Percentiles rank a stretch among this genome's conserved stretches.
Evolutionary conservation across 2,888 invertebrate species (phyloP).

Genomic region (Trachelus iudaicus): DNA sequence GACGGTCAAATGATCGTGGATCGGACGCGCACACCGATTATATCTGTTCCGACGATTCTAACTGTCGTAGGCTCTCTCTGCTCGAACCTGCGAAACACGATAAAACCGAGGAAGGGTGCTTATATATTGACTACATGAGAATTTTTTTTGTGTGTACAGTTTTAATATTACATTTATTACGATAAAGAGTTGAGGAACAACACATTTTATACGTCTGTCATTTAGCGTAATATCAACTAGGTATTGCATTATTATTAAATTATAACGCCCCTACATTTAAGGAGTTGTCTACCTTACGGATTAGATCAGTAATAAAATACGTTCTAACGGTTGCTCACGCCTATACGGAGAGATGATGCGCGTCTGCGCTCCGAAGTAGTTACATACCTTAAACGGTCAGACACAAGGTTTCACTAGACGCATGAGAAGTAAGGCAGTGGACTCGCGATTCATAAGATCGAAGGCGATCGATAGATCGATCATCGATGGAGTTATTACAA

Average conservation of each 20-base stretch:
- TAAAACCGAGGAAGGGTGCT: constrained; percentile 15
- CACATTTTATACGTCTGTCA: constrained; percentile 28
- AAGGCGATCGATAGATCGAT: not conserved
- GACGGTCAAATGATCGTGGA: constrained; percentile 57
- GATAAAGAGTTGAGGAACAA: constrained; percentile 13
- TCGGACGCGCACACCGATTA: not conserved
- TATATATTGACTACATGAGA: constrained; percentile 22
- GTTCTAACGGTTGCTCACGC: not conserved
- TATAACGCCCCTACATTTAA: constrained; percentile 9
- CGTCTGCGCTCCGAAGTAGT: not conserved
- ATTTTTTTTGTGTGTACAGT: constrained; percentile 25
- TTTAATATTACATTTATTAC: constrained; percentile 18
- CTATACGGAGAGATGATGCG: not conserved
- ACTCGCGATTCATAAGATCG: not conserved
- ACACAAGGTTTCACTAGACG: not conserved
- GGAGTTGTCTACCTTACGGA: not conserved
- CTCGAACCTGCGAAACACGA: not conserved
- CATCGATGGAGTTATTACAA: not conserved
- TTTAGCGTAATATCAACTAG: constrained; percentile 17
- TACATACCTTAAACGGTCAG: not conserved
- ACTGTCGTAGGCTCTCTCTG: not conserved
- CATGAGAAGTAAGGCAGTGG: not conserved
- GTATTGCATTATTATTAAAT: constrained; percentile 20
- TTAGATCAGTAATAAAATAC: not conserved
- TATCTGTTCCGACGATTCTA: constrained; percentile 6